Evolutionary conservation across 2,888 invertebrate species (phyloP), one percentile per base, ranked within the genome.

Genomic region (Drosophila niveifrons): DNA sequence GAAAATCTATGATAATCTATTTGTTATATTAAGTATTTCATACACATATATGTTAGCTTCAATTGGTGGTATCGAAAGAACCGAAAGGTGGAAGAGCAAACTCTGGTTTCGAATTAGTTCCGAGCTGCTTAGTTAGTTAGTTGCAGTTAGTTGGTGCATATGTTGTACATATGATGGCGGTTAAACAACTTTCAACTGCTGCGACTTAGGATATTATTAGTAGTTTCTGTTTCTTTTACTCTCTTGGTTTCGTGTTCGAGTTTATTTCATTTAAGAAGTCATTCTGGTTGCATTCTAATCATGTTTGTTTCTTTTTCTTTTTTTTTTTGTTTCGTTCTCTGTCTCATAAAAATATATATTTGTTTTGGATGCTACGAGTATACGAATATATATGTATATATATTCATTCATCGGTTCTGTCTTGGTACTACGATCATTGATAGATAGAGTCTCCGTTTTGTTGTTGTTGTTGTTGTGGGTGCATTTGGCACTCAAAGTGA

Each of bases 71-170:
- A 87, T 52, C 82, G 71, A 83, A 86, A 78, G 66, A 80, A 75
- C 72, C 75, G 72, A 88, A 77, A 78, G 84, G 74, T 87, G 89
- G 90, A 89, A 89, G 90, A 78, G 77, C 87, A 71, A 80, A 77
- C 75, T 55, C 23, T 23, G 23, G 57, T 52, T 34, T 9, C 28
- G 13, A 57, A 51, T 66, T 43, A 65, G 66, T 77, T 67, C 46
- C n/a, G 44, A 23, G 17, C 48, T 43, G 46, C 36, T 23, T 23
- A n/a, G n/a, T 36, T 36, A 36, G 18, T n/a, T 46, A 23, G 11
- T 23, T 57, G 15, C 31, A 11, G 8, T 31, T 50, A 52, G 43
- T 55, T 74, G 59, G 44, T 48, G 13, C 59, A 46, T 63, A 57
- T 50, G 65, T 65, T 70, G 52, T 43, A 65, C 44, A 65, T 75